These are phyloP conservation scores for Emys orbicularis DNA, from an alignment of 2,797 vertebrate genomes.

Conservation along the genomic window DNA sequence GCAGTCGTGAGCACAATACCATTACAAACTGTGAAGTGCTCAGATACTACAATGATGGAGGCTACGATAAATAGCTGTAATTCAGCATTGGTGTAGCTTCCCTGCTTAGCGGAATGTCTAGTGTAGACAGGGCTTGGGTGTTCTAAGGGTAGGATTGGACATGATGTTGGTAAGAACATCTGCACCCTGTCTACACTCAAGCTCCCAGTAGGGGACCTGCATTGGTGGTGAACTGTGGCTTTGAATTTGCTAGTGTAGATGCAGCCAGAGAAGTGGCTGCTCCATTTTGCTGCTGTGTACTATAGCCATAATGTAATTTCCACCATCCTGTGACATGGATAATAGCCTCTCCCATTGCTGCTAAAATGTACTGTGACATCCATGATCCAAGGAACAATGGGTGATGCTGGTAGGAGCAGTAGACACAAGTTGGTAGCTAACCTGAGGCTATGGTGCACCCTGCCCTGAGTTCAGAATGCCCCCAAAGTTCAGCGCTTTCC, in stretches of 20 bases:
- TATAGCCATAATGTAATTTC: background rate
- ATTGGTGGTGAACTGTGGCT: rapidly evolving
- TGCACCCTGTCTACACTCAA: conserved; percentile 19
- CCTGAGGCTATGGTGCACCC: conserved; percentile 12
- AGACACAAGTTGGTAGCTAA: conserved; percentile 44
- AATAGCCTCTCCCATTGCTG: conserved; percentile 7
- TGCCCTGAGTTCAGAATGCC: conserved; percentile 69
- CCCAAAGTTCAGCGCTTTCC: conserved; percentile 55
- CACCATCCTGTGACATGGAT: background rate
- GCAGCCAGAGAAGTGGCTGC: background rate
- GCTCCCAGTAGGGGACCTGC: background rate
- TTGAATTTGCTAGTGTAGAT: conserved; percentile 12
- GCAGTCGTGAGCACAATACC: conserved; percentile 27
- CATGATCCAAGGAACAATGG: conserved; percentile 45
- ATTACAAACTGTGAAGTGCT: background rate
- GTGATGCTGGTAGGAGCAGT: conserved; percentile 60
- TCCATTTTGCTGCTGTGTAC: background rate
- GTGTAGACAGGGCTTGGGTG: conserved; percentile 60
- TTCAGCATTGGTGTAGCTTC: conserved; percentile 57
- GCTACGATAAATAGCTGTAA: conserved; percentile 74
- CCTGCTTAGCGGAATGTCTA: conserved; percentile 60
- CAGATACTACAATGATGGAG: background rate
- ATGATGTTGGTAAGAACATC: background rate
- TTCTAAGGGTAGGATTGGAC: background rate
- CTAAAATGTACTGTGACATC: conserved; percentile 19